Conservation (phyloP, 1,140 invertebrate genomes). For the Lasioglossum baleicum region DNA sequence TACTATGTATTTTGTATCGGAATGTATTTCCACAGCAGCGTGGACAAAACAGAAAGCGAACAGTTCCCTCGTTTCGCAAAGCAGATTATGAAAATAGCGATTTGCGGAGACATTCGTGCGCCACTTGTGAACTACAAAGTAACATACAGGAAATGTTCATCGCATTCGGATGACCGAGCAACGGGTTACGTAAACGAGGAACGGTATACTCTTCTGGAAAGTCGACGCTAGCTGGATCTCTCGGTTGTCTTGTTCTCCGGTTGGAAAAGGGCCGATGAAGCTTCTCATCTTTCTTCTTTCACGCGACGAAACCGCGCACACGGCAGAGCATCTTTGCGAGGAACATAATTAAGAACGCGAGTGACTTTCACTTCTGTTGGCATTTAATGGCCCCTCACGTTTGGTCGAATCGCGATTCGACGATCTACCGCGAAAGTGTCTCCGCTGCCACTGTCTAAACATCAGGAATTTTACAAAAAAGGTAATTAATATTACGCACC, state of each 20-base stretch:
- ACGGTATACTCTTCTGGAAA: neutral
- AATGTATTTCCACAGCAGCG: too few species aligned
- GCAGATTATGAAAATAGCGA: too few species aligned
- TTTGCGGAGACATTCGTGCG: too few species aligned
- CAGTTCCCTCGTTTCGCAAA: neutral
- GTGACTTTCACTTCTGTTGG: slow-evolving; percentile 12
- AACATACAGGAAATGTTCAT: neutral
- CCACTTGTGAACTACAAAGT: too few species aligned
- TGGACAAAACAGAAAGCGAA: too few species aligned
- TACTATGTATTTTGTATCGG: too few species aligned
- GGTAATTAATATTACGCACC: slow-evolving; percentile 75
- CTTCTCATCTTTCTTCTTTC: too few species aligned
- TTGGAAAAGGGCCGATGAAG: too few species aligned
- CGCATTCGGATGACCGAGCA: neutral
- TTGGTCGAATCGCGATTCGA: neutral
- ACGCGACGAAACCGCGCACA: neutral
- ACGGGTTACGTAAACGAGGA: neutral
- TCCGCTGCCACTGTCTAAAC: too few species aligned
- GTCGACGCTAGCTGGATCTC: neutral
- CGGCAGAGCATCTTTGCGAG: neutral
- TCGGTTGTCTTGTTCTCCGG: too few species aligned
- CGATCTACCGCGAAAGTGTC: too few species aligned
- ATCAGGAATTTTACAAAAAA: too few species aligned
- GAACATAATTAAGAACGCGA: neutral
- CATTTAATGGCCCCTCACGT: neutral